Base-by-base conservation (phyloP, 2,888 invertebrate species). In the Kuschelorhynchus macadamiae region DNA sequence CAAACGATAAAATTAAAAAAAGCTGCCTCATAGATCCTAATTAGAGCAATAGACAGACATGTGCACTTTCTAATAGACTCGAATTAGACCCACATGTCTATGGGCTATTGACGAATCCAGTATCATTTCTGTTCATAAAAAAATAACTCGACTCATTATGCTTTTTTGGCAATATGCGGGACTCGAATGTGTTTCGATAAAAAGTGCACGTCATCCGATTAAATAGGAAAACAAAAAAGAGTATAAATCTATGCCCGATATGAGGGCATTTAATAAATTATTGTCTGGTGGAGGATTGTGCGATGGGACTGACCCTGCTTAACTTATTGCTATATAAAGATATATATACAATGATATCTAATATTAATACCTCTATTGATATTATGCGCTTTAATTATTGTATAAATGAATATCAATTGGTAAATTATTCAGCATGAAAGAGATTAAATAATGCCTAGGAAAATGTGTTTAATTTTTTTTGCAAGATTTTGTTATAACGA, bases 161-260 rank as follows among this genome's bases (percentile, higher is more conserved):
- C 18, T 25, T 57, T 57, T 65, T 65, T 56, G 64, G 56, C 64
- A 56, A 65, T 56, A 65, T 65, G 64, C 64, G 64, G 64, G 64
- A 65, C 49, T 11, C 8, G 16, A 49, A 41, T 39, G 30, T 50
- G 32, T 30, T 52, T 52, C 57, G 50, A 57, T 65, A 41, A 56
- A 56, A 65, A 57, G 46, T 33, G 61, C 50, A 39, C 11, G 52
- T 61, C 52, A 50, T 42, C 18, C 21, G 50, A 42, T 52, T 50
- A 61, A 61, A 52, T 42, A 36, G 44, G 42, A 52, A 32, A 61
- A 61, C 20, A 30, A 18, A 17, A 55, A 55, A 55, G 41, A 20
- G 49, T 12, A 25, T 60, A 60, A 60, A 60, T 60, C 59, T 49
- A 25, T 33, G 47, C 49, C 2, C 30, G 14, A 49, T 39, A 60